Evolutionary conservation across 2,888 invertebrate species (phyloP), one percentile per base, ranked within the genome.

Genomic region (Eurytoma californica): DNA sequence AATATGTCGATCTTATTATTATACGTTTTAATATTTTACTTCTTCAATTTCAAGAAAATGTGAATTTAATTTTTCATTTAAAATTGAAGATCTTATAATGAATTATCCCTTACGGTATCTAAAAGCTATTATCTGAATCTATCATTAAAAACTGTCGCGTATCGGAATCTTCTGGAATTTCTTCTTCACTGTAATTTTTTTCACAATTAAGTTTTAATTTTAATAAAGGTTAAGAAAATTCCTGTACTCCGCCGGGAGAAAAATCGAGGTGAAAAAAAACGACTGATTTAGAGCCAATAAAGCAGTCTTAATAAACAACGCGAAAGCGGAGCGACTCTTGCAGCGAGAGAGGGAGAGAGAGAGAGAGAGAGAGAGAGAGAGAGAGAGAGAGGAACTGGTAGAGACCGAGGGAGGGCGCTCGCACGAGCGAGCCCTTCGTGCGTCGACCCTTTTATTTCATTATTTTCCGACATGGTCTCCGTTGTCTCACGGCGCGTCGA

Each of bases 401-500:
- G 28, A 18, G 30, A 18, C 63, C 39, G 47, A 3, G 12, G 39
- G 63, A 63, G 39, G 28, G 28, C n/a, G 47, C 16, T n/a, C 30
- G 18, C 63, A 39, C 13, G 20, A 28, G 63, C 39, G 18, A 63
- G 63, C 63, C 63, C 63, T 63, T 39, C 39, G 63, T 39, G 12
- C 61, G 39, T n/a, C 39, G 61, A 55, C 55, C 55, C 55, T 77
- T 47, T 53, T 67, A n/a, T 72, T 39, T 77, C 70, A 72, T 77
- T 69, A 69, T 75, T 58, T 57, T 49, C 76, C 60, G 18, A 28
- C 65, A 7, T 24, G 30, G 55, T 20, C 51, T 53, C 18, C 63
- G 67, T 79, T 80, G 82, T 82, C 76, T 82, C 72, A 72, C 24
- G 60, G 9, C 39, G 39, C 39, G 39, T 39, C 53, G 53, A 53